Evolutionary conservation across 1,140 invertebrate genomes (phyloP), one percentile per base, ranked within the genome.

Genomic region (Ceratosolen solmsi): DNA sequence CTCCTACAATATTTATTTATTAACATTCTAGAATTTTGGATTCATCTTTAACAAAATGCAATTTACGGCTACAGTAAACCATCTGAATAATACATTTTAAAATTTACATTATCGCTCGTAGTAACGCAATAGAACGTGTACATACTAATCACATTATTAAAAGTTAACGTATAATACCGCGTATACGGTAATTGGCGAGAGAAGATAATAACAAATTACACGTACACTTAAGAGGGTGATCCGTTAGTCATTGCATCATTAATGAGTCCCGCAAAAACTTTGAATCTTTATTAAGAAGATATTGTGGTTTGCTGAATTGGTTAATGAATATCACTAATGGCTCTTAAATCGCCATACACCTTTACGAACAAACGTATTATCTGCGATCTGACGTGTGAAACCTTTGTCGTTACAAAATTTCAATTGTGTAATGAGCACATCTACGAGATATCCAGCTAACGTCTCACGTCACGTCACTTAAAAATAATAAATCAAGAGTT

Each of bases 321-420:
- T 58, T 25, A 38, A 22, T 25, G 9, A 1, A 20, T n/a, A 33
- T 25, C 17, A 58, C 33, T 75, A 9, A 41, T 38, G 30, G 54
- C 27, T 76, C 13, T 54, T 17, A 46, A n/a, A 38, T 17, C 20
- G 33, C n/a, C 17, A 4, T 63, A 41, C 33, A 25, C 56, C 56
- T 46, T 76, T 46, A 22, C 36, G 7, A 25, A 75, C 36, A n/a
- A n/a, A 46, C 33, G 56, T 46, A 38, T 76, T 63, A 51, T 60
- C 74, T 38, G 2, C 1, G 15, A 71, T 71, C 38, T 7, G 38
- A 4, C 2, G 20, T 20, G n/a, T 11, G 8, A 25, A 41, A 13
- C 41, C n/a, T 76, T 30, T 36, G 7, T n/a, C 51, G 4, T 76
- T 63, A 76, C 33, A 56, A 60, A 76, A 76, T 46, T 58, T 46